Conservation (phyloP, 2,797 vertebrate genomes). For the Hemitrygon akajei region DNA sequence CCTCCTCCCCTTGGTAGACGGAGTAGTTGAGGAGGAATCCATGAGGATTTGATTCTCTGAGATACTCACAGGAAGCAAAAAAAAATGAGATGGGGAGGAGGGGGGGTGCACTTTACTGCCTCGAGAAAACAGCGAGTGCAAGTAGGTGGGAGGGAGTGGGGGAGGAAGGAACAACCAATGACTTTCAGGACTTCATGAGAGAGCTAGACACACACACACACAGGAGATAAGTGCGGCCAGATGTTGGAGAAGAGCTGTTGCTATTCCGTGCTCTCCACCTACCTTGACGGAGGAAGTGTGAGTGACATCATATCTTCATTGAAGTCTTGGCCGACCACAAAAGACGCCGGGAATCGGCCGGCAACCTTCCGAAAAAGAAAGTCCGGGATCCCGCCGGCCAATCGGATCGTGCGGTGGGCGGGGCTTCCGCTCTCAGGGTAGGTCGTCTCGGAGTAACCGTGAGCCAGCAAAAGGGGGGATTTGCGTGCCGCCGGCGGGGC, state of each 20-base stretch:
- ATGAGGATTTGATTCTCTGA: constrained; percentile 11
- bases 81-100: not conserved
- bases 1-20: constrained; percentile 48
- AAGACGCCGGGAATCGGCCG: constrained; percentile 56
- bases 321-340: constrained; percentile 64
- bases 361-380: constrained; percentile 66
- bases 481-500: constrained; percentile 40
- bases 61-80: constrained; percentile 30
- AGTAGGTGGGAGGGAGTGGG: constrained; percentile 48
- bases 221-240: constrained; percentile 62
- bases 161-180: constrained; percentile 40
- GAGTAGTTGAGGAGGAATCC: constrained; percentile 34
- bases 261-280: constrained; percentile 63
- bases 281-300: constrained; percentile 58
- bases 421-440: constrained; percentile 63
- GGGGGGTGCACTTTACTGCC: not conserved
- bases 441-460: constrained; percentile 69
- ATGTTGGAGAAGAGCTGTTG: constrained; percentile 83
- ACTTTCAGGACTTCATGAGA: constrained; percentile 72
- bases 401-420: constrained; percentile 56
- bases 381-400: constrained; percentile 40
- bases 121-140: constrained; percentile 2
- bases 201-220: constrained; percentile 62
- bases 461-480: constrained; percentile 61
- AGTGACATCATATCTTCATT: constrained; percentile 47